A percentile compares a stretch with the other conserved stretches of the same genome.
Conservation (phyloP, 2,888 invertebrate species). For the Noctuana brunneofusca region DNA sequence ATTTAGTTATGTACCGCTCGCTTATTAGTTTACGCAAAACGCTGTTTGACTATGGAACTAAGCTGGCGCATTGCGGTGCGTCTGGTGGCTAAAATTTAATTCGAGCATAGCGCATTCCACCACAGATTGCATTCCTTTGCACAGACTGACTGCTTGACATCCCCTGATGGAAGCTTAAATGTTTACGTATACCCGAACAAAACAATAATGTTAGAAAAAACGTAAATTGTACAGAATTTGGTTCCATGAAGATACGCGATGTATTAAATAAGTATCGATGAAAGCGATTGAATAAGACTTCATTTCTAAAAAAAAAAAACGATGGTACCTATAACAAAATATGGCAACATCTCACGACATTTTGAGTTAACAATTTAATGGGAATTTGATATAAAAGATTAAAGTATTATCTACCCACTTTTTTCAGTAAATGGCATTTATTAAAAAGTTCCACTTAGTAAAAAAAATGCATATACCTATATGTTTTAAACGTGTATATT, state of each 20-base stretch:
- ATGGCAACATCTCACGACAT: too few species aligned
- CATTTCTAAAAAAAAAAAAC: too few species aligned
- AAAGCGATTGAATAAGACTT: too few species aligned
- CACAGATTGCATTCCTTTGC: conserved; percentile 76
- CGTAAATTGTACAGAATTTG: background rate
- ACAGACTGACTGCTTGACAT: conserved; percentile 42
- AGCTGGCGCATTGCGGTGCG: conserved; percentile 44
- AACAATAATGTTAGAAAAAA: background rate
- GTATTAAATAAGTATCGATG: background rate
- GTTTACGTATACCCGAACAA: conserved; percentile 32
- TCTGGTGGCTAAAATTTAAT: conserved; percentile 68
- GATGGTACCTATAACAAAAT: too few species aligned
- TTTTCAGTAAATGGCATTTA: too few species aligned
- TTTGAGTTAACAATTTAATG: too few species aligned
- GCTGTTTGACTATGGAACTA: conserved; percentile 31
- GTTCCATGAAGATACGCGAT: background rate
- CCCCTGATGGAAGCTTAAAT: conserved; percentile 52
- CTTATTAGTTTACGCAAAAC: conserved; percentile 16
- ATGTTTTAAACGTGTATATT: too few species aligned
- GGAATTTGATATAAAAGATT: too few species aligned
- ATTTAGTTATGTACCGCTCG: conserved; percentile 16
- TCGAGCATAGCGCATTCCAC: conserved; percentile 68
- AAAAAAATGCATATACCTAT: too few species aligned
- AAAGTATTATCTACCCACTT: too few species aligned
- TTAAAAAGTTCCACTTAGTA: too few species aligned